These are phyloP conservation scores for Catagonus wagneri DNA, from an alignment of 2,113 vertebrate genomes.

Conservation along the genomic window DNA sequence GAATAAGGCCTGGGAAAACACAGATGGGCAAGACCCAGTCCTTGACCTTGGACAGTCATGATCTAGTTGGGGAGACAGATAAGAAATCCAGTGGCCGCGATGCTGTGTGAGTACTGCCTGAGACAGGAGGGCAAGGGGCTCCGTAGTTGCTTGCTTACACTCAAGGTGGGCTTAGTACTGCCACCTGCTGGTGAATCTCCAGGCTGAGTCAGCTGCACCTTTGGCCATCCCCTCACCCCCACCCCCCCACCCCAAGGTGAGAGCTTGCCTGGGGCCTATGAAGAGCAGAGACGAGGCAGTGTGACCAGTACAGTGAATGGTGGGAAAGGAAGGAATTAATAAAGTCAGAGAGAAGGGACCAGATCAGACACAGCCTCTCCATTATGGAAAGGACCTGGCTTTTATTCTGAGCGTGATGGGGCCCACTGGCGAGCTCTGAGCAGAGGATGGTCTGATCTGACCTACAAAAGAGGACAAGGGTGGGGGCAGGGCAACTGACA, in stretches of 20 bases:
- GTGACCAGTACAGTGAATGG: not conserved
- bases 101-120: not conserved
- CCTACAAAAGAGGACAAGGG: not conserved
- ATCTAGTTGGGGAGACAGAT: not conserved
- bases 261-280: not conserved
- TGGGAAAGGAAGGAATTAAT: not conserved
- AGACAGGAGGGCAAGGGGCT: not conserved
- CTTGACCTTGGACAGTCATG: not conserved
- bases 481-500: not conserved
- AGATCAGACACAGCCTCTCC: not conserved
- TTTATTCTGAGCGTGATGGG: not conserved
- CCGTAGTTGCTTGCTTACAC: not conserved
- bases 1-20: not conserved
- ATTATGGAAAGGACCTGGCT: not conserved
- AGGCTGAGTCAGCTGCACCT: not conserved
- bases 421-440: not conserved
- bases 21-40: too few species aligned
- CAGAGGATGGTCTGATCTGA: not conserved
- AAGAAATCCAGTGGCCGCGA: not conserved
- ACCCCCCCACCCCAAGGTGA: fast-evolving
- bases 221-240: too few species aligned
- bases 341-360: not conserved
- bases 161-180: not conserved
- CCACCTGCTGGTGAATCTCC: not conserved
- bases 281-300: not conserved